A percentile compares a stretch with the other conserved stretches of the same genome.
Conservation (phyloP, 2,888 invertebrate genomes). For the Chymomyza fuscimana region DNA sequence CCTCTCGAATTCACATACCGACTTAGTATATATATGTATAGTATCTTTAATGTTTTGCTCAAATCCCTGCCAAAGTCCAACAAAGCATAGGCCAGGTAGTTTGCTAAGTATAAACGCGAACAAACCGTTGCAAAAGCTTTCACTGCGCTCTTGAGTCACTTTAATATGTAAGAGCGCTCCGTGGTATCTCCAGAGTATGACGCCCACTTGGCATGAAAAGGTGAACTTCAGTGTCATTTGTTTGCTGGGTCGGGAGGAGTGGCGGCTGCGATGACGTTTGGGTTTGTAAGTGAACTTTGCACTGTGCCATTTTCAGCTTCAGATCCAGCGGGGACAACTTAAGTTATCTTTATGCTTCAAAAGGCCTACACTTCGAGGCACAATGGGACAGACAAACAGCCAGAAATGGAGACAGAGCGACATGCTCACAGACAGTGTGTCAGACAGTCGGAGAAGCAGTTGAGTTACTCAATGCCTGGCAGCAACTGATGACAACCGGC, state of each 20-base stretch:
- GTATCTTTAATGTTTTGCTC: constrained; percentile 49
- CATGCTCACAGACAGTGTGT: too few relatives aligned
- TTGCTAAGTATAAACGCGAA: constrained; percentile 8
- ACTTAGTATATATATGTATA: constrained; percentile 52
- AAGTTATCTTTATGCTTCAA: constrained; percentile 65
- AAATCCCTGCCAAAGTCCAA: constrained; percentile 10
- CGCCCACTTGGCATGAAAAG: constrained; percentile 55
- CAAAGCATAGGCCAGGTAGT: not conserved
- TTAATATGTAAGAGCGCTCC: constrained; percentile 51
- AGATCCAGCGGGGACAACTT: constrained; percentile 61
- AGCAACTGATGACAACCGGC: constrained; percentile 20
- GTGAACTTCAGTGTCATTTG: constrained; percentile 64
- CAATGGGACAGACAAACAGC: not conserved
- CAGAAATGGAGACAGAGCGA: not conserved
- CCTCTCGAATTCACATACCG: too few relatives aligned
- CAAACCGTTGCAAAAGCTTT: constrained; percentile 54
- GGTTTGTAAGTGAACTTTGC: constrained; percentile 49
- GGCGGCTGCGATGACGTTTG: constrained; percentile 3
- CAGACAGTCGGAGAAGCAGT: constrained; percentile 49
- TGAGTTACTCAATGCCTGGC: constrained; percentile 30
- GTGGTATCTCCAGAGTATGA: not conserved
- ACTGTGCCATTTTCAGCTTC: constrained; percentile 21
- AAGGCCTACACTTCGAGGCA: constrained; percentile 49
- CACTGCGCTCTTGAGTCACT: constrained; percentile 55
- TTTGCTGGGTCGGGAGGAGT: constrained; percentile 30